Evolutionary conservation across 2,888 invertebrate species (phyloP), one percentile per base, ranked within the genome.

Genomic region (Eumacrocentrus americanus): DNA sequence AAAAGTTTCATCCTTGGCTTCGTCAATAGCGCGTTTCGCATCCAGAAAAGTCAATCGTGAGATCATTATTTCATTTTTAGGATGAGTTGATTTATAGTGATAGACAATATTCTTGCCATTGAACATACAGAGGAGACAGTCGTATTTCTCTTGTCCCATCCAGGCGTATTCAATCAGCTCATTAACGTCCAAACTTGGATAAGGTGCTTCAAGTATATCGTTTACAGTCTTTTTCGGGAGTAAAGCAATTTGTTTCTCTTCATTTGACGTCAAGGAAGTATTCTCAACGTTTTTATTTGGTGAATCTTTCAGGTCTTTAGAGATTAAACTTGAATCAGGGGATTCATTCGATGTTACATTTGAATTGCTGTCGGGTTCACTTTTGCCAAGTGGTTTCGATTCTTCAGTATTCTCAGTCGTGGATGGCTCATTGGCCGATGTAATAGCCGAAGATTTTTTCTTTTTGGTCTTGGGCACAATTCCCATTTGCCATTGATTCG

Each of bases 1-100:
- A 56, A 83, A 80, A 63, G 84, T 79, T 0, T 81, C 72, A 25
- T 79, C 75, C 67, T 81, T 81, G 18, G 87, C 84, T 71, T 87
- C 85, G 60, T 83, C 81, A 42, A 87, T 84, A 0, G 87, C 87
- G 52, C 82, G 77, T 51, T 81, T 78, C 0, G 89, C 87, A 35
- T 83, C 81, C 6, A 77, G 69, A 1, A 83, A 80, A 7, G 83
- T 80, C 65, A 90, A 79, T 55, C 90, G 82, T 1, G 90, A 88
- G 48, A 88, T 82, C 14, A 88, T 82, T 11, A 89, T 84, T 80
- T 90, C 90, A n/a, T 82, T 81, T 25, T 85, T 84, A 0, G 87
- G 85, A 76, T 91, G 91, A 37, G 79, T 74, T n/a, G 81, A 80
- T 68, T 85, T 85, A 70, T 89, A 90, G 81, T 91, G 91, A 37